Conservation (phyloP, 1,140 invertebrate genomes). For the Lineus longissimus region DNA sequence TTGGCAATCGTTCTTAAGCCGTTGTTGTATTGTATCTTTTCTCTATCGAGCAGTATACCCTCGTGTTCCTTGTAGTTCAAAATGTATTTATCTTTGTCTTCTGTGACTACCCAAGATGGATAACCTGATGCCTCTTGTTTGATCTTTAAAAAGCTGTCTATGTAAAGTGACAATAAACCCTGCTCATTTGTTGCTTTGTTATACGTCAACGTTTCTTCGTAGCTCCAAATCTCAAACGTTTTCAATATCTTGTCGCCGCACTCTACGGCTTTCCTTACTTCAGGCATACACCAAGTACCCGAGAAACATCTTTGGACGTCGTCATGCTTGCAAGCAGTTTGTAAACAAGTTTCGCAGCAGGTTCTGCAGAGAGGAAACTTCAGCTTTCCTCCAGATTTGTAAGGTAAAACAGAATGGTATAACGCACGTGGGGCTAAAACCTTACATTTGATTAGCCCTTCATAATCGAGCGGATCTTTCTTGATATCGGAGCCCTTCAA, state of each 20-base stretch:
- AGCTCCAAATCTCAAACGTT: conserved; percentile 49
- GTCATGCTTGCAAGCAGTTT: conserved; percentile 30
- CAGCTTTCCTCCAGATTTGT: conserved; percentile 15
- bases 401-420: background rate
- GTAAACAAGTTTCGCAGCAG: conserved; percentile 17
- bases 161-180: conserved; percentile 13
- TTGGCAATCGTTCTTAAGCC: conserved; percentile 32
- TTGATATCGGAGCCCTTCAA: conserved; percentile 26
- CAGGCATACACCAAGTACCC: conserved; percentile 48
- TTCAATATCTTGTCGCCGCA: conserved; percentile 44
- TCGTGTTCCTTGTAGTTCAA: conserved; percentile 38
- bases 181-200: background rate
- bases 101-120: conserved; percentile 18
- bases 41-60: conserved; percentile 40
- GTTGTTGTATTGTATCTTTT: conserved; percentile 44
- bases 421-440: background rate
- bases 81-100: conserved; percentile 35
- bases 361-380: conserved; percentile 29
- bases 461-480: conserved; percentile 18
- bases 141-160: conserved; percentile 28
- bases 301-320: conserved; percentile 30
- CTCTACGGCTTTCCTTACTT: conserved; percentile 43
- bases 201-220: background rate
- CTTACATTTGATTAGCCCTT: conserved; percentile 28
- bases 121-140: conserved; percentile 29